Conservation (phyloP, 1,140 invertebrate genomes). For the Xylocopa sonorina region DNA sequence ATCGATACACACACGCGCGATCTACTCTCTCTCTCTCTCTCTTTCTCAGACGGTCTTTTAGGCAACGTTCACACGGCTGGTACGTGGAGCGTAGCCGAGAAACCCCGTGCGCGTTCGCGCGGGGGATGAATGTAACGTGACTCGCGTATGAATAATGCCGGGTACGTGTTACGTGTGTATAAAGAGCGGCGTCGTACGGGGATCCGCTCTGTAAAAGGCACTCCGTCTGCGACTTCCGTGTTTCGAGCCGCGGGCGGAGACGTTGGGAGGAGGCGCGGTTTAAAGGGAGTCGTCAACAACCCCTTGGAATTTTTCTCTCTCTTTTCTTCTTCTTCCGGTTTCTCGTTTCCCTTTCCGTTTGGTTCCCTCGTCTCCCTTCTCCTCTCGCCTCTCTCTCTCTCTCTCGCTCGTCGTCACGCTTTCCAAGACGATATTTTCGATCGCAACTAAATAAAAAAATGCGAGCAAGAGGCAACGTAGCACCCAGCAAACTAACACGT, state of each 20-base stretch:
- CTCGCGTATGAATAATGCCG: constrained; percentile 62
- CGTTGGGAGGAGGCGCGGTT: not conserved
- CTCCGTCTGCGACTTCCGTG: constrained; percentile 41
- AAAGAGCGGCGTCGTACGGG: constrained; percentile 40
- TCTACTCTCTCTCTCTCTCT: constrained; percentile 15
- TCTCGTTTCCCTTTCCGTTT: not conserved
- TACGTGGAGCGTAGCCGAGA: not conserved
- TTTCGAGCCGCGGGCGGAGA: constrained; percentile 39
- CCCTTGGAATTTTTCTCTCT: constrained; percentile 4
- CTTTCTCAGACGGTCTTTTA: constrained; percentile 52
- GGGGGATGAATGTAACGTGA: constrained; percentile 60
- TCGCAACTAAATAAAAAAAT: too few relatives aligned
- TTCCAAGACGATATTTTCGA: too few relatives aligned
- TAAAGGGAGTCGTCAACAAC: constrained; percentile 39
- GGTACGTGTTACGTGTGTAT: constrained; percentile 47
- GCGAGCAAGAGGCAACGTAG: too few relatives aligned
- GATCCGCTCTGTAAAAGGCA: constrained; percentile 47
- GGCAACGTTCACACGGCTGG: constrained; percentile 54
- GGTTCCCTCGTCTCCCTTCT: not conserved
- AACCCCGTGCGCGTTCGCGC: constrained; percentile 11
- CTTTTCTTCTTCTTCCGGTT: not conserved
- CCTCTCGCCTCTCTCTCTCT: not conserved
- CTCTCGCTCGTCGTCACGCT: too few relatives aligned
- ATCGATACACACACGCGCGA: constrained; percentile 57
- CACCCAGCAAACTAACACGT: not conserved